phyloP scores from a whole-genome alignment of 2,113 vertebrate genomes.

The Calypte anna region DNA sequence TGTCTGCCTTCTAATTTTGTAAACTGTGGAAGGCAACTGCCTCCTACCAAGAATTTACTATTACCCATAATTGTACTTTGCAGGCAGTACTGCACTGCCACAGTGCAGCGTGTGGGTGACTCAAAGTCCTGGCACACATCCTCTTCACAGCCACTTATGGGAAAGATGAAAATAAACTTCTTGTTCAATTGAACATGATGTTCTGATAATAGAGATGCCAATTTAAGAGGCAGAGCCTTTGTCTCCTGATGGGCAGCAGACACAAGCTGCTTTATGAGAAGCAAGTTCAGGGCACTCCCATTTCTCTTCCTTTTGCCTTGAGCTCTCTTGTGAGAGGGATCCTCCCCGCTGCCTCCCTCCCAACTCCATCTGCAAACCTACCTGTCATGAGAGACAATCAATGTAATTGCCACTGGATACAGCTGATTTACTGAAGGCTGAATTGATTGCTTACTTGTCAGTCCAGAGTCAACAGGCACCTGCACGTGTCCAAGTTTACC shows the following conservation, averaged over 20 bases:
- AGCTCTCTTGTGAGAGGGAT: not conserved
- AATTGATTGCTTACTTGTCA: conserved; percentile 36
- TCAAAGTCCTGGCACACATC: conserved; percentile 51
- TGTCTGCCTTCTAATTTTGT: conserved; percentile 43
- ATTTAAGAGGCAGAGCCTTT: conserved; percentile 18
- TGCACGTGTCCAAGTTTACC: not conserved
- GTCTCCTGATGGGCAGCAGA: not conserved
- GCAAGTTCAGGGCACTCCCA: not conserved
- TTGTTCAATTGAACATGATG: conserved; percentile 48
- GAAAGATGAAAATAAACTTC: conserved; percentile 65
- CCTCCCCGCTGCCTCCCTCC: not conserved
- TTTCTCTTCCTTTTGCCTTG: not conserved
- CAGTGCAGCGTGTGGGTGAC: not conserved
- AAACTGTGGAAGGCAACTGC: conserved; percentile 21
- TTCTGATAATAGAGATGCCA: conserved; percentile 57
- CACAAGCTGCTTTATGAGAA: not conserved
- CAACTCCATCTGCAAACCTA: not conserved
- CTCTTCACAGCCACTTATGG: conserved; percentile 46
- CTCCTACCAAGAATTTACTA: conserved; percentile 49
- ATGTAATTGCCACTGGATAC: conserved; percentile 13
- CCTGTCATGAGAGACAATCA: not conserved
- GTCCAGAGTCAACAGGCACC: not conserved
- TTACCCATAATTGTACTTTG: conserved; percentile 52
- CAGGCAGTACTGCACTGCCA: conserved; percentile 2
- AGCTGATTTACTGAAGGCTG: not conserved